These are phyloP conservation scores for Drosophila eugracilis DNA, from an alignment of 1,140 invertebrate species.

Conservation along the genomic window DNA sequence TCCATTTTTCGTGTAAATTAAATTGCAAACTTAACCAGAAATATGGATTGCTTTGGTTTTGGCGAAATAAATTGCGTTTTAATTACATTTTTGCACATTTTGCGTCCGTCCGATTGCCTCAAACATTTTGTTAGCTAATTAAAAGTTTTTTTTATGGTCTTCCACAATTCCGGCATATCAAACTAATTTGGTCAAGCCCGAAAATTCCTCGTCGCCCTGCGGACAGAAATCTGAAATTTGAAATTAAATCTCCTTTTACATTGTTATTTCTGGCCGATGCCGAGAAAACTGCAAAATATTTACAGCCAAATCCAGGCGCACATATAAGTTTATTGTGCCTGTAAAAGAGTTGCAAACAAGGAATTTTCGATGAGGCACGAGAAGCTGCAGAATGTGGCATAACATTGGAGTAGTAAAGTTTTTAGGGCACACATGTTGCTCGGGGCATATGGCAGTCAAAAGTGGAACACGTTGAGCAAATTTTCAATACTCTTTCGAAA, in stretches of 20 bases:
- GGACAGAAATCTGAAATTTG: conserved; percentile 12
- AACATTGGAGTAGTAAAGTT: conserved; percentile 34
- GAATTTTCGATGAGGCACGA: conserved; percentile 13
- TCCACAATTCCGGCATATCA: conserved; percentile 1
- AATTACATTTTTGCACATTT: conserved; percentile 51
- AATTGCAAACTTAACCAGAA: conserved; percentile 29
- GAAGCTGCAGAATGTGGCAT: conserved; percentile 20
- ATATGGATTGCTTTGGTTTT: conserved; percentile 28
- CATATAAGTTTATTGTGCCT: conserved; percentile 72
- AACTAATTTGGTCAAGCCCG: conserved; percentile 21
- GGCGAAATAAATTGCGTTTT: conserved; percentile 26
- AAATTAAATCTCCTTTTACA: conserved; percentile 22
- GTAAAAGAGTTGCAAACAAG: conserved; percentile 48
- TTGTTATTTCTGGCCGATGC: conserved; percentile 3
- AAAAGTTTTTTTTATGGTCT: conserved; percentile 29
- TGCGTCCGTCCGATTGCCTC: conserved; percentile 3
- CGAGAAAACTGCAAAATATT: conserved; percentile 50
- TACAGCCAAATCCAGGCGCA: conserved; percentile 58
- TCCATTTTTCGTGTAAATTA: conserved; percentile 28
- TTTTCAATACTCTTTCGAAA: conserved; percentile 20
- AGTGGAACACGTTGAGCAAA: no score
- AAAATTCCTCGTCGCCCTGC: conserved; percentile 10
- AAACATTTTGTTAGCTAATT: conserved; percentile 44
- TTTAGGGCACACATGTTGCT: conserved; percentile 51
- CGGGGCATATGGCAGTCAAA: conserved; percentile 6